Conservation (phyloP, 2,888 invertebrate species). For the Prosapia bicincta region DNA sequence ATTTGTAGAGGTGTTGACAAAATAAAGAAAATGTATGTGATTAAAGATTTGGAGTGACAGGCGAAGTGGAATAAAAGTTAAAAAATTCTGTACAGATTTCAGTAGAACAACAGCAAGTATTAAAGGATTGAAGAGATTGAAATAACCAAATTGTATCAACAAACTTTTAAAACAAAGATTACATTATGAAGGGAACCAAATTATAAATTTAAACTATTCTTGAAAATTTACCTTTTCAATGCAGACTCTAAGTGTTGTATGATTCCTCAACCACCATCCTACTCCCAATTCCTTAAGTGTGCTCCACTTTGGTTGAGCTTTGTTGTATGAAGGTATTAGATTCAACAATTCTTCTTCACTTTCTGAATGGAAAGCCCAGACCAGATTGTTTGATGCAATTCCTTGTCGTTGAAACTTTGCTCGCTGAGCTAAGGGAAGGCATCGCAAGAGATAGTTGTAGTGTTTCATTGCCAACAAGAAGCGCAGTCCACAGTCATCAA, state of each 20-base stretch:
- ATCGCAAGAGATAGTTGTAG: slow-evolving; percentile 90
- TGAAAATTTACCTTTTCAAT: slow-evolving; percentile 84
- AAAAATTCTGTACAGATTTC: too few relatives aligned
- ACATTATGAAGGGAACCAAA: too few relatives aligned
- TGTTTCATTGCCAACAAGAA: slow-evolving; percentile 97
- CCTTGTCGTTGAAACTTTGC: slow-evolving; percentile 82
- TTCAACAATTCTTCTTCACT: slow-evolving; percentile 92
- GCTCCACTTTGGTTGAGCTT: slow-evolving; percentile 83
- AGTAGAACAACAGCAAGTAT: too few relatives aligned
- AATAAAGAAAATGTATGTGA: too few relatives aligned
- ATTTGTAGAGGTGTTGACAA: too few relatives aligned
- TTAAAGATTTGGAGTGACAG: too few relatives aligned
- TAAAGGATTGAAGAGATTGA: too few relatives aligned
- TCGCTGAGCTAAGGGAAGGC: slow-evolving; percentile 86
- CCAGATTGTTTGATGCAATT: slow-evolving; percentile 84
- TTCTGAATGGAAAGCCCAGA: slow-evolving; percentile 99
- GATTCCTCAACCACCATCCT: slow-evolving; percentile 95
- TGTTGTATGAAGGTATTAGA: slow-evolving; percentile 82
- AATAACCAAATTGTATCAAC: too few relatives aligned
- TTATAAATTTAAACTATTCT: too few relatives aligned
- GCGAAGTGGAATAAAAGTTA: too few relatives aligned
- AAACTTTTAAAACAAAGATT: too few relatives aligned
- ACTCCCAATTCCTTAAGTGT: slow-evolving; percentile 87
- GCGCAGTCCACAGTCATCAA: slow-evolving; percentile 96
- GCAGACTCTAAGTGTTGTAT: slow-evolving; percentile 73